Evolutionary conservation across 1,140 invertebrate species (phyloP), one percentile per base, ranked within the genome.

Genomic region (Lepidurus packardi): DNA sequence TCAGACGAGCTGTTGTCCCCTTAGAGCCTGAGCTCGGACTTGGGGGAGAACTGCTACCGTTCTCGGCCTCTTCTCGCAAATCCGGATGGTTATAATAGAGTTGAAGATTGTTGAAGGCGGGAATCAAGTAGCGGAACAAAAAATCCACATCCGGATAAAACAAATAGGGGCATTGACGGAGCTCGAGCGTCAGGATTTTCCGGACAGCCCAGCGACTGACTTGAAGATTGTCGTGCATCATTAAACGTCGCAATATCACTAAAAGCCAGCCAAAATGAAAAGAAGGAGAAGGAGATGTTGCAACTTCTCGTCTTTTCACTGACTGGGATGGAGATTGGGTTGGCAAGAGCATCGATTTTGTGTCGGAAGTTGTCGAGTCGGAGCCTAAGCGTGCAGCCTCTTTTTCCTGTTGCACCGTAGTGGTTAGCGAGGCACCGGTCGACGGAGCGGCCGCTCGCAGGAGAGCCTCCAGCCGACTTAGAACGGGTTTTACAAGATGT

Each of bases 401-500:
- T 47, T 74, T 75, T n/a, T 78, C 73, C 7, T 25, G 24, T 25
- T 21, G 73, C 6, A 47, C 43, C 43, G 13, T 44, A 21, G 43
- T 42, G 47, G 24, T 65, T 76, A 84, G 77, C 43, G 34, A 34
- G 13, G 53, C 21, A 65, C 16, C 21, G 21, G 53, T 16, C 7
- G 9, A 7, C 16, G 53, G 9, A 65, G 53, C 8, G 0, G 53
- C 53, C 7, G 53, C 53, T 11, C 6, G 53, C 53, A 65, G 1
- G 21, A 88, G 80, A 77, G 74, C 82, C 44, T 84, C 79, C 75
- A 87, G 42, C 78, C 85, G 83, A 16, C 79, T 82, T 13, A 90
- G 80, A n/a, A 86, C 83, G 74, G 89, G 89, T 45, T 85, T 82
- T 21, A 89, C 83, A 11, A 90, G 82, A 82, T 90, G 89, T n/a